phyloP scores from a whole-genome alignment of 1,140 invertebrate genomes.

The Aphelinus certus region DNA sequence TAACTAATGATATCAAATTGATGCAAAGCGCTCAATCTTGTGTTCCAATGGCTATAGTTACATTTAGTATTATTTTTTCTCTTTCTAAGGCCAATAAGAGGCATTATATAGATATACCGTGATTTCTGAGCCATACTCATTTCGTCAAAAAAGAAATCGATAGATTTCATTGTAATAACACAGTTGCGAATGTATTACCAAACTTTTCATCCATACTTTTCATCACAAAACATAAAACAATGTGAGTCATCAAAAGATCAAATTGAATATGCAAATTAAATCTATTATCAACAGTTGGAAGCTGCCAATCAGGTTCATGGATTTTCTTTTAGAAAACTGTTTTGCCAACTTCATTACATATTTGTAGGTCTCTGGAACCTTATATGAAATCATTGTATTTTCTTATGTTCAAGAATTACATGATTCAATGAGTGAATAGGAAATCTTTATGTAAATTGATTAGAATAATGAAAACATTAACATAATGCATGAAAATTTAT shows the following conservation, averaged over 20 bases:
- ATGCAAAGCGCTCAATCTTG: conserved; percentile 57
- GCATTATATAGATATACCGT: conserved; percentile 9
- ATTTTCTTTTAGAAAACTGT: conserved; percentile 1
- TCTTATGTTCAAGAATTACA: conserved; percentile 12
- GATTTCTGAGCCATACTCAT: background rate
- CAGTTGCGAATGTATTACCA: conserved; percentile 14
- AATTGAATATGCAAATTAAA: conserved; percentile 18
- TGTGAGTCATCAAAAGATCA: conserved; percentile 3
- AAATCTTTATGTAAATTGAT: background rate
- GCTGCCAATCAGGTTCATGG: conserved; percentile 11
- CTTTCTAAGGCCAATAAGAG: conserved; percentile 21
- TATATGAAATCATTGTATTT: background rate
- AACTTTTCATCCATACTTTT: conserved; percentile 13
- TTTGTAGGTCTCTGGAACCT: conserved; percentile 14
- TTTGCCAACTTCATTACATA: conserved; percentile 10
- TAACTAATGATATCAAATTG: conserved; percentile 41
- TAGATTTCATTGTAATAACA: conserved; percentile 18
- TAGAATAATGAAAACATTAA: conserved; percentile 2
- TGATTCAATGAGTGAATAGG: background rate
- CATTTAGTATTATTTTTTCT: conserved; percentile 19
- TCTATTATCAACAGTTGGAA: conserved; percentile 27
- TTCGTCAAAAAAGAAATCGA: background rate
- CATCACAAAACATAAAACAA: conserved; percentile 4
- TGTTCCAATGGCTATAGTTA: conserved; percentile 40
- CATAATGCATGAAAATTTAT: background rate